phyloP scores from a whole-genome alignment of 1,140 invertebrate species.

The Caenorhabditis latens region DNA sequence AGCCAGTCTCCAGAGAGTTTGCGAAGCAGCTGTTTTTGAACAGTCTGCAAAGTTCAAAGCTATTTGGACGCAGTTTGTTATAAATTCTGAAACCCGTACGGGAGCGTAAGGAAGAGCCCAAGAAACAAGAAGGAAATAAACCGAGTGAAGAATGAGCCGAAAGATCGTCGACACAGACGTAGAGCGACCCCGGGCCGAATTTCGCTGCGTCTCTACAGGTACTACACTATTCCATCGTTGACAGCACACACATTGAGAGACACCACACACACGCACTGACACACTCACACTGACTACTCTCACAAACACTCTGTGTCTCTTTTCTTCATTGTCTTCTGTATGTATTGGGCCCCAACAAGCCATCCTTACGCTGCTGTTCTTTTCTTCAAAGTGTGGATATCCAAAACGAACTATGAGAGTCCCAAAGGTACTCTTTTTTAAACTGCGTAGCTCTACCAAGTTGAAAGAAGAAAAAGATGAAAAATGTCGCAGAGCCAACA shows the following conservation, averaged over 20 bases:
- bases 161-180: slow-evolving; percentile 53
- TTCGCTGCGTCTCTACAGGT: slow-evolving; percentile 47
- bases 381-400: not conserved
- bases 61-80: not conserved
- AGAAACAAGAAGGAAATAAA: slow-evolving; percentile 51
- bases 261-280: slow-evolving; percentile 51
- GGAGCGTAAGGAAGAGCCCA: slow-evolving; percentile 18
- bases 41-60: not conserved
- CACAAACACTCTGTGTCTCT: slow-evolving; percentile 44
- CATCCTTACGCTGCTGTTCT: slow-evolving; percentile 24
- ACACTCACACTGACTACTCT: slow-evolving; percentile 42
- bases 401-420: not conserved
- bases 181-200: slow-evolving; percentile 45
- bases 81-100: too few species aligned
- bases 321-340: slow-evolving; percentile 55
- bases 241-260: slow-evolving; percentile 47
- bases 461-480: too few species aligned
- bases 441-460: not conserved
- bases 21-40: not conserved
- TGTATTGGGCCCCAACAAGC: slow-evolving; percentile 33
- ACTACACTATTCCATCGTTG: slow-evolving; percentile 19
- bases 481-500: not conserved
- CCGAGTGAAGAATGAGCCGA: slow-evolving; percentile 47
- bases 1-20: too few species aligned
- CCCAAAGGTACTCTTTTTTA: not conserved